Percentiles rank a stretch among this genome's conserved stretches.
Conservation (phyloP, 2,888 invertebrate species). For the Marronus borbonicus region DNA sequence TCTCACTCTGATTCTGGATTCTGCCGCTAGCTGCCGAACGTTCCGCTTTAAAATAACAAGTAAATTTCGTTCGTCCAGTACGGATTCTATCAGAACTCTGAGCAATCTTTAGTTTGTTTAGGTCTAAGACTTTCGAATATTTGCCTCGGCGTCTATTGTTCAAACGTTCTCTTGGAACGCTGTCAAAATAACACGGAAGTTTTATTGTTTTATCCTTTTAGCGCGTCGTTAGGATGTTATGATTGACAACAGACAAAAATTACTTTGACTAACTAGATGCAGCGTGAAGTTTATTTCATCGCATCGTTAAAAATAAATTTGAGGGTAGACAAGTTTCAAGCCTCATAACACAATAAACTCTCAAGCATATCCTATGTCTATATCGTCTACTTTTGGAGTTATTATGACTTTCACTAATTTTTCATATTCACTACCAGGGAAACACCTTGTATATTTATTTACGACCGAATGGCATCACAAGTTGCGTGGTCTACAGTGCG, state of each 20-base stretch:
- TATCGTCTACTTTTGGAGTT: too few relatives aligned
- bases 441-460: too few relatives aligned
- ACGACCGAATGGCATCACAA: too few relatives aligned
- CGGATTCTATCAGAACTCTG: constrained; percentile 35
- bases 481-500: too few relatives aligned
- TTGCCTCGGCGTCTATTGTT: constrained; percentile 22
- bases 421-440: too few relatives aligned
- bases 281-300: too few relatives aligned
- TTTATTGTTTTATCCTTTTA: constrained; percentile 22
- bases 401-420: too few relatives aligned
- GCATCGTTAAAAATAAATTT: too few relatives aligned
- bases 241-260: constrained; percentile 2
- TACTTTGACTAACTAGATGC: neutral
- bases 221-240: neutral
- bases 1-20: neutral
- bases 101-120: constrained; percentile 43
- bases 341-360: too few relatives aligned
- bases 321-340: too few relatives aligned
- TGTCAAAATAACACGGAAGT: constrained; percentile 6
- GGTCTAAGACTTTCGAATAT: constrained; percentile 33
- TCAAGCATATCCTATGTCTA: too few relatives aligned
- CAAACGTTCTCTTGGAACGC: neutral
- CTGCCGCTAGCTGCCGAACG: neutral
- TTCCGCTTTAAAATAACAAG: constrained; percentile 18
- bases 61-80: neutral